phyloP scores from a whole-genome alignment of 2,888 invertebrate species.

The Cepaea hortensis region DNA sequence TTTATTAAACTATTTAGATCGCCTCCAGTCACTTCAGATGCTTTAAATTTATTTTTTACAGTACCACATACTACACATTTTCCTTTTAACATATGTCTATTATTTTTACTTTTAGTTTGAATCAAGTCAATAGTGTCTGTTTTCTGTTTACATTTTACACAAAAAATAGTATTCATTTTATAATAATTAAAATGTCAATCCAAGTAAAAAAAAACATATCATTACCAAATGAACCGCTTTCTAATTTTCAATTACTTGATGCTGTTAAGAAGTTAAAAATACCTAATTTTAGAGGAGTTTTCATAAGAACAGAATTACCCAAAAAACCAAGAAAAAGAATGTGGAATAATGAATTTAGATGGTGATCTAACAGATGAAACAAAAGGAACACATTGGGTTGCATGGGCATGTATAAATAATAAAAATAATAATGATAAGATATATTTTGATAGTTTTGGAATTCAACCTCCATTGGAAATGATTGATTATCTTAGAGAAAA shows the following conservation, averaged over 20 bases:
- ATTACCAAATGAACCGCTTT: constrained; percentile 14
- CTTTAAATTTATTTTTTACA: background rate
- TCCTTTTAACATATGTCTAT: constrained; percentile 1
- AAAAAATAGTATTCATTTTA: too few species aligned
- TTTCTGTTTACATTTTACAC: constrained; percentile 13
- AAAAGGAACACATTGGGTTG: too few species aligned
- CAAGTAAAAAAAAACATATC: background rate
- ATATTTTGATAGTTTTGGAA: background rate
- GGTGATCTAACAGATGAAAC: too few species aligned
- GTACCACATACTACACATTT: background rate
- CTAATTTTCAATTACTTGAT: constrained; percentile 4
- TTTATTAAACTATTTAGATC: background rate
- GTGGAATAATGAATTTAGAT: too few species aligned
- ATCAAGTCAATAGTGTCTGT: background rate
- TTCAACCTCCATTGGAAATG: background rate
- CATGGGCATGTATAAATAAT: too few species aligned
- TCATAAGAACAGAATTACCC: too few species aligned
- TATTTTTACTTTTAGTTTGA: background rate
- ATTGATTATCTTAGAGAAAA: constrained; percentile 8
- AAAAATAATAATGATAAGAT: background rate
- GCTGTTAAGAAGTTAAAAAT: constrained; percentile 24
- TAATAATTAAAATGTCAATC: too few species aligned
- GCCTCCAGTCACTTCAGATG: too few species aligned
- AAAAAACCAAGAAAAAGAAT: too few species aligned
- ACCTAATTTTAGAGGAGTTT: constrained; percentile 16